A percentile compares a stretch with the other conserved stretches of the same genome.
phyloP scores from a whole-genome alignment of 2,888 invertebrate genomes.

The Stenoptilia bipunctidactyla region DNA sequence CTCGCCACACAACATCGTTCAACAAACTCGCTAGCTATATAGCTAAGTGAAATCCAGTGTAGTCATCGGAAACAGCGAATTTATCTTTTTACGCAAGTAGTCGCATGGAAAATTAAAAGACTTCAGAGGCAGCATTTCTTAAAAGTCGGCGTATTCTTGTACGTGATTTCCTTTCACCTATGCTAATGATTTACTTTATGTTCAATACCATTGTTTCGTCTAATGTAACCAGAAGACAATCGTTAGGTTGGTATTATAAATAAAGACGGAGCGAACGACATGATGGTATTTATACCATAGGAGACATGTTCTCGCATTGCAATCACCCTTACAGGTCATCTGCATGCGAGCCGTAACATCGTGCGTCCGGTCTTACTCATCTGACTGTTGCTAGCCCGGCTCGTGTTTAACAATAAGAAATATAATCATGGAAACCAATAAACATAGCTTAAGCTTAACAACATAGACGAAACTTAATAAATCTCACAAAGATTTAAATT shows the following conservation, averaged over 20 bases:
- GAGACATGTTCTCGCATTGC: conserved; percentile 54
- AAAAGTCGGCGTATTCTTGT: conserved; percentile 28
- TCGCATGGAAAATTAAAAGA: conserved; percentile 26
- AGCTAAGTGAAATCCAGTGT: too few species aligned
- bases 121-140: conserved; percentile 33
- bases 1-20: background rate
- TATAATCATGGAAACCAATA: background rate
- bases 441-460: too few species aligned
- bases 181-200: conserved; percentile 35
- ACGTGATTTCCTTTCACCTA: conserved; percentile 57
- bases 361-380: conserved; percentile 65
- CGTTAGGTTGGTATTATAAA: conserved; percentile 48
- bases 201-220: conserved; percentile 50
- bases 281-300: conserved; percentile 65
- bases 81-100: conserved; percentile 17
- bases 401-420: background rate
- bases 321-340: conserved; percentile 48
- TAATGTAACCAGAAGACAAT: conserved; percentile 51
- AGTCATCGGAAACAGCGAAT: too few species aligned
- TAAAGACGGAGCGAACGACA: conserved; percentile 35
- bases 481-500: too few species aligned
- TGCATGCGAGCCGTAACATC: conserved; percentile 47
- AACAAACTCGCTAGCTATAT: too few species aligned
- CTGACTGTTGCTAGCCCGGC: conserved; percentile 23
- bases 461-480: too few species aligned